Percentiles rank a stretch among this genome's conserved stretches.
These are phyloP conservation scores for Volucella zonaria DNA, from an alignment of 2,888 invertebrate genomes.

Conservation along the genomic window DNA sequence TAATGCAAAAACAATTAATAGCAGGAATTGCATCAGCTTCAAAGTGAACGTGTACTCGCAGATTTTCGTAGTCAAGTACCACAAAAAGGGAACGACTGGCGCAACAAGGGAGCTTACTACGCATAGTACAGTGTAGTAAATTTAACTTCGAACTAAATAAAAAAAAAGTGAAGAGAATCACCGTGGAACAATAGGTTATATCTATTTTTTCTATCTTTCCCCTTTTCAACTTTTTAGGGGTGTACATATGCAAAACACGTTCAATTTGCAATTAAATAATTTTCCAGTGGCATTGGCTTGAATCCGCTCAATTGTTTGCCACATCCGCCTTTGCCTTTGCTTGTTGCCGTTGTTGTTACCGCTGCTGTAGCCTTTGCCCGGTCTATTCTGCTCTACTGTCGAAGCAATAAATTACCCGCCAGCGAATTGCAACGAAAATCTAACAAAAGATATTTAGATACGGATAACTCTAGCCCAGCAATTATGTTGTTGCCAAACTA, in stretches of 20 bases:
- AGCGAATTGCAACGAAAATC: slow-evolving; percentile 71
- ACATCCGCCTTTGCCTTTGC: slow-evolving; percentile 52
- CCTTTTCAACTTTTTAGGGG: neutral
- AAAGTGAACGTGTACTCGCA: neutral
- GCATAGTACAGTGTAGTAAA: too few species aligned
- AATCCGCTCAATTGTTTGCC: slow-evolving; percentile 72
- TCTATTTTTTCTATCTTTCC: slow-evolving; percentile 1
- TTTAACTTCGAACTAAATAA: slow-evolving; percentile 6
- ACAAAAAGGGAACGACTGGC: neutral
- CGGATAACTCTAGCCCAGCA: slow-evolving; percentile 55
- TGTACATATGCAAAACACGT: slow-evolving; percentile 69
- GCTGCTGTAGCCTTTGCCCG: neutral
- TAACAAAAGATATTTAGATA: slow-evolving; percentile 72
- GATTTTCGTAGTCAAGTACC: too few species aligned
- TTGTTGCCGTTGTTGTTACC: slow-evolving; percentile 2
- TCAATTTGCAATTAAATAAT: slow-evolving; percentile 73
- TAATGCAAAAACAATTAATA: slow-evolving; percentile 37
- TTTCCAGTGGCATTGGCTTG: slow-evolving; percentile 72
- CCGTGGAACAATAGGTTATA: slow-evolving; percentile 46
- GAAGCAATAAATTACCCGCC: slow-evolving; percentile 70
- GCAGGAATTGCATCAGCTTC: slow-evolving; percentile 2
- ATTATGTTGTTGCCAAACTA: slow-evolving; percentile 73
- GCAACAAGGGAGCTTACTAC: neutral
- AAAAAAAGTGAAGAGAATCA: neutral
- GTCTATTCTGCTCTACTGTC: slow-evolving; percentile 30